Evolutionary conservation across 2,888 invertebrate genomes (phyloP), one percentile per base, ranked within the genome.

Genomic region (Pediacus dermestoides): DNA sequence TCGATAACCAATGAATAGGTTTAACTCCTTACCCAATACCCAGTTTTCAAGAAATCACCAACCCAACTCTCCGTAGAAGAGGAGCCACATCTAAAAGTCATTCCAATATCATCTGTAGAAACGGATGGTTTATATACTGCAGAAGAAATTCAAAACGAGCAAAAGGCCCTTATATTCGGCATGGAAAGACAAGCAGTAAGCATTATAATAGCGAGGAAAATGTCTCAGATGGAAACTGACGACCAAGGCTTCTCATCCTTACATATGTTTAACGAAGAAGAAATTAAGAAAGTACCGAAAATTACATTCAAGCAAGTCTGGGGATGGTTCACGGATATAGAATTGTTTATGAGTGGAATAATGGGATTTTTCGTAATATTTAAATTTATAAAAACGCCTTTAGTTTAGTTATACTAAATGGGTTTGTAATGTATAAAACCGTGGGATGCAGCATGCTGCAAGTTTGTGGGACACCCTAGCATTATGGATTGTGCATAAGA

Each of bases 1-100:
- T 53, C 2, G 39, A 45, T 4, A 34, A 37, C 0, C 8, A 16
- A 16, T 57, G 55, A 53, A 25, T 45, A 15, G 38, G 37, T 4
- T 9, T 48, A 8, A 4, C 38, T 10, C 50, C 50, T 4, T 16
- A 34, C 13, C 42, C 44, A 7, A 27, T 33, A 6, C 18, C n/a
- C n/a, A n/a, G n/a, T n/a, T n/a, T n/a, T 15, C 4, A 33, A 30
- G 11, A 16, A 15, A 7, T 18, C 37, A 15, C 44, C 44, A 4
- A 13, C 25, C 10, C 16, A 32, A 16, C 25, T 48, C n/a, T 25
- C 36, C 8, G 30, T 23, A n/a, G 39, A 34, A 10, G 22, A 18
- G n/a, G 30, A 30, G 16, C 3, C 22, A 2, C 3, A 13, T 2
- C 16, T 50, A 16, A 10, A 37, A 11, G 44, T 48, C 14, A 12